These are phyloP conservation scores for Turritopsis rubra DNA, from an alignment of 30 jellyfish, hydroid and myxozoan species.

Conservation along the genomic window DNA sequence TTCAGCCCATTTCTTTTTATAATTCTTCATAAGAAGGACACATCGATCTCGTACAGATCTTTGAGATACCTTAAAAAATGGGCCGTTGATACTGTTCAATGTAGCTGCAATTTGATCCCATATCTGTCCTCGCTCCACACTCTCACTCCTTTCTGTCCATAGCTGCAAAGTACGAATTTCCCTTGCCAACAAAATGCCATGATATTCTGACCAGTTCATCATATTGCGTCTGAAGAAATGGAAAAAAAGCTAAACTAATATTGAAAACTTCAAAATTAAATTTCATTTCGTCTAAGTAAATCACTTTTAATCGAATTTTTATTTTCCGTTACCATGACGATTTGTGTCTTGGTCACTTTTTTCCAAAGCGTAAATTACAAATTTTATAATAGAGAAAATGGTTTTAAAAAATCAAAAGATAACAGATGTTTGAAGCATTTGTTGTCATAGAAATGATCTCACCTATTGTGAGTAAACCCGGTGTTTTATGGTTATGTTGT, in stretches of 20 bases:
- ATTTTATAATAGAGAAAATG: too few species aligned
- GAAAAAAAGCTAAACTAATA: neutral
- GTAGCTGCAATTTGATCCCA: neutral
- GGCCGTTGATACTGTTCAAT: neutral
- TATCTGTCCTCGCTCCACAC: neutral
- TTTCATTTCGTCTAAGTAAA: neutral
- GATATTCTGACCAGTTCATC: neutral
- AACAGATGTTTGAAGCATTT: too few species aligned
- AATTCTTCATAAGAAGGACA: neutral
- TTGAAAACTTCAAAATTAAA: neutral
- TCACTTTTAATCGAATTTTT: too few species aligned
- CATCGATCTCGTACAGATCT: neutral
- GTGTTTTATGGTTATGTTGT: too few species aligned
- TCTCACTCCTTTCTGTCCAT: neutral
- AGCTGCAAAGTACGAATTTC: neutral
- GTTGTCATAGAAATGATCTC: too few species aligned
- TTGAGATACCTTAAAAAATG: too few species aligned
- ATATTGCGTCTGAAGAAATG: neutral
- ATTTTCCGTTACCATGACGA: too few species aligned
- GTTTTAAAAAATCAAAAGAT: too few species aligned
- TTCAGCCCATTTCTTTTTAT: neutral
- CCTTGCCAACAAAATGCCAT: neutral
- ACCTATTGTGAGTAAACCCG: too few species aligned
- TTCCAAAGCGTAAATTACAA: too few species aligned
- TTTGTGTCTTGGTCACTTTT: too few species aligned